Evolutionary conservation across 2,113 vertebrate species (phyloP).

Genomic region (Rhinolophus ferrumequinum): DNA sequence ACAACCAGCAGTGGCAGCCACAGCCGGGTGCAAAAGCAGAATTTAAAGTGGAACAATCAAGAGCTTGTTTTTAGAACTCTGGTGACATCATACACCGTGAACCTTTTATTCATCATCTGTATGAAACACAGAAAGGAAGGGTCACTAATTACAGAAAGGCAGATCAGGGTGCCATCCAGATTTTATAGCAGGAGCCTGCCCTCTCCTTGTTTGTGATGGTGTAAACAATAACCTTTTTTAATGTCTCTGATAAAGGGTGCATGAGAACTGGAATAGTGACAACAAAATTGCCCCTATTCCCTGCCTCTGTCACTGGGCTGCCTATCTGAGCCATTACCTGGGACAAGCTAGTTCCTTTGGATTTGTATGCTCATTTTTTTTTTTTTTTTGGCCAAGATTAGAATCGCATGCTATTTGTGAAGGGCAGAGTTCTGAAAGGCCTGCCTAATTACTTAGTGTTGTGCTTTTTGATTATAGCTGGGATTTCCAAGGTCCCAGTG

Average conservation of each 20-base stretch:
- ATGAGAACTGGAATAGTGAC: constrained; percentile 51
- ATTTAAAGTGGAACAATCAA: constrained; percentile 41
- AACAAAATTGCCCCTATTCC: constrained; percentile 67
- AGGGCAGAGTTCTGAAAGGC: not conserved
- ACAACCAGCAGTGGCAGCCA: not conserved
- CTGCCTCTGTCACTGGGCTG: constrained; percentile 23
- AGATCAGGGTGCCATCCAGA: constrained; percentile 24
- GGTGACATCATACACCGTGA: constrained; percentile 45
- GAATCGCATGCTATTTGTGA: not conserved
- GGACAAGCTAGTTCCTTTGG: not conserved
- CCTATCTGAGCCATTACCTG: not conserved
- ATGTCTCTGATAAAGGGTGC: constrained; percentile 27
- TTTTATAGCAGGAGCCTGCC: constrained; percentile 45
- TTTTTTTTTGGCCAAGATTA: not conserved
- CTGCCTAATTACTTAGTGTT: not conserved
- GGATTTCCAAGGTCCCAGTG: not conserved
- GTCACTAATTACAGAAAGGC: not conserved
- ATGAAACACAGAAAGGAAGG: constrained; percentile 59
- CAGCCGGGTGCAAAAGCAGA: constrained; percentile 21
- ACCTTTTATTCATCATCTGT: constrained; percentile 56
- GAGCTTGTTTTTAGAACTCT: constrained; percentile 1
- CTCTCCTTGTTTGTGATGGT: constrained; percentile 44
- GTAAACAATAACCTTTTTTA: constrained; percentile 77
- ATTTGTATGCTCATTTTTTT: not conserved
- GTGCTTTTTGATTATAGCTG: not conserved